Evolutionary conservation across 2,888 invertebrate species (phyloP), one percentile per base, ranked within the genome.

Genomic region (Hesperia comma): DNA sequence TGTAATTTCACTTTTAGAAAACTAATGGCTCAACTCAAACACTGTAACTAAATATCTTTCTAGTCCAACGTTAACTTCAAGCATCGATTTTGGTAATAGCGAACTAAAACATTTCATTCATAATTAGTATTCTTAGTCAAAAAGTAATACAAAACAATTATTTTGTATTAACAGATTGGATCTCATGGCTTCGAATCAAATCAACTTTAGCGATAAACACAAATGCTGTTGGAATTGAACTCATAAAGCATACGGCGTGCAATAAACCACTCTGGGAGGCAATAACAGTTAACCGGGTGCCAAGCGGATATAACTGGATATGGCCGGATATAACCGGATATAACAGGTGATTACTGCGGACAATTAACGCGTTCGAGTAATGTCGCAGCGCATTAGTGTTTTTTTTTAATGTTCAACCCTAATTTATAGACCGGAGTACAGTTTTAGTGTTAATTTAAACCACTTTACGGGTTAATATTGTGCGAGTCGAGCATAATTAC

Each of bases 261-360:
- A 78, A 81, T 83, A 81, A 82, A 82, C 74, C 76, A 75, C 75
- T 73, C 74, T 69, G 73, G 73, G 67, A 63, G 73, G 79, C 79
- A 80, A 82, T 84, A 84, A 82, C 80, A 79, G 81, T 82, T 79
- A 79, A 78, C 76, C 69, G 70, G 26, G 77, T 74, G 77, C 74
- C 72, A 75, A 72, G 74, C 75, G 77, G 76, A 76, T 74, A 73
- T 72, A 70, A 72, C 74, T 73, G 75, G 77, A 79, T 79, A 78
- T 75, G 74, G 68, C 74, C 72, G 69, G 76, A 76, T 74, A 73
- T 71, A 70, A 72, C 75, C 74, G 75, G 77, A 79, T 79, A 78
- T 79, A 81, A 79, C 80, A 78, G 80, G 81, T 84, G 79, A 85
- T 86, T 84, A 85, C 78, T 69, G 78, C 58, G 74, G 75, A 75